Conservation (phyloP, 2,888 invertebrate genomes). For the Aporophyla lueneburgensis region DNA sequence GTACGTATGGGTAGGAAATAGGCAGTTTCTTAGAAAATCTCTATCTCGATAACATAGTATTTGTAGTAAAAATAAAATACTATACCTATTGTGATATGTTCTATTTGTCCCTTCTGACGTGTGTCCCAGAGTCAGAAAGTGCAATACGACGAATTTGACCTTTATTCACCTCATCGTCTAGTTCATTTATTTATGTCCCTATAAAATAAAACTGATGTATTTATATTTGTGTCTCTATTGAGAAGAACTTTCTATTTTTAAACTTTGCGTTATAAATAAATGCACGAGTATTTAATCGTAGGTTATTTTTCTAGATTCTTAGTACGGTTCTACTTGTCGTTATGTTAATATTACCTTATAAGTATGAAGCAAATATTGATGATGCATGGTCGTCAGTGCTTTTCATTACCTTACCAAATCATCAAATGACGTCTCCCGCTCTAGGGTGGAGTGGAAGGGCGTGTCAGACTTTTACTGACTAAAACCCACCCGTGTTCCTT, state of each 20-base stretch:
- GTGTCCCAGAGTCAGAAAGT: too few relatives aligned
- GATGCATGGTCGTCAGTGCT: too few relatives aligned
- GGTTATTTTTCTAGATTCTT: neutral
- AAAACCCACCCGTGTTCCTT: too few relatives aligned
- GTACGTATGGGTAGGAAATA: too few relatives aligned
- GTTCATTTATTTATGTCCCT: conserved; percentile 4
- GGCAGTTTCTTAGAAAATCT: neutral
- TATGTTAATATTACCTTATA: neutral
- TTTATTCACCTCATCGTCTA: neutral
- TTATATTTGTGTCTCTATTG: neutral
- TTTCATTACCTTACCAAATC: neutral
- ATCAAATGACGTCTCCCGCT: too few relatives aligned
- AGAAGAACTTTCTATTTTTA: neutral
- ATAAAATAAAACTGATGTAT: neutral
- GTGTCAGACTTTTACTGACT: too few relatives aligned
- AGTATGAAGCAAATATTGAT: too few relatives aligned
- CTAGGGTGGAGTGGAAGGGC: too few relatives aligned
- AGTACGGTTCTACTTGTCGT: neutral
- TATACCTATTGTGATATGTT: neutral
- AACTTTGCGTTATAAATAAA: neutral
- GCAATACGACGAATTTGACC: neutral
- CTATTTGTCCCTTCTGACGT: neutral
- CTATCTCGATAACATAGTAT: neutral
- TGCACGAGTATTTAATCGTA: too few relatives aligned
- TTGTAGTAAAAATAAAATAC: conserved; percentile 11